phyloP scores from a whole-genome alignment of 2,888 invertebrate species.

The Hipparchia semele region DNA sequence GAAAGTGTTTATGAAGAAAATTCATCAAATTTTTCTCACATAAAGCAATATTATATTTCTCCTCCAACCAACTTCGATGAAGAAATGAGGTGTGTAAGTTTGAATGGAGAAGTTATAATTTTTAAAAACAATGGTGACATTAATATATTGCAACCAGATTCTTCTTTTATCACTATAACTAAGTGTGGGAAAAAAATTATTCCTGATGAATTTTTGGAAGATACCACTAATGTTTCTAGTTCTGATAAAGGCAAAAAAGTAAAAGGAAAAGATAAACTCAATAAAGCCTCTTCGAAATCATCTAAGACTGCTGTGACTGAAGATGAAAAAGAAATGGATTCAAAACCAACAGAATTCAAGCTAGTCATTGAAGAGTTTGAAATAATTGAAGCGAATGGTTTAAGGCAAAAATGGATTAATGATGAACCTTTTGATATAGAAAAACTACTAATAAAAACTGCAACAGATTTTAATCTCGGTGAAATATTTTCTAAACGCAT shows the following conservation, averaged over 20 bases:
- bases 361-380: constrained; percentile 67
- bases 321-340: constrained; percentile 42
- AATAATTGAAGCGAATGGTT: constrained; percentile 60
- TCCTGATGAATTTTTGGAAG: constrained; percentile 43
- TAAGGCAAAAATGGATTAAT: constrained; percentile 60
- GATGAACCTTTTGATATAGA: constrained; percentile 54
- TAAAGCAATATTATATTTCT: constrained; percentile 63
- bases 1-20: constrained; percentile 66
- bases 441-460: constrained; percentile 65
- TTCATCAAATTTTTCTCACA: constrained; percentile 61
- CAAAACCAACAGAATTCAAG: constrained; percentile 52
- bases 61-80: constrained; percentile 51
- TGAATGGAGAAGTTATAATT: constrained; percentile 71
- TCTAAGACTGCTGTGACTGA: constrained; percentile 49
- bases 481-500: constrained; percentile 72
- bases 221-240: constrained; percentile 47
- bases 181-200: constrained; percentile 56
- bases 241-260: constrained; percentile 60
- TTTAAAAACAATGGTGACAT: constrained; percentile 61
- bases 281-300: constrained; percentile 54
- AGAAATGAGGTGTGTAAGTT: constrained; percentile 68
- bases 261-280: constrained; percentile 53
- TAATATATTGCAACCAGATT: constrained; percentile 64
- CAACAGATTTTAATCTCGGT: constrained; percentile 69
- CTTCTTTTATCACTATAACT: constrained; percentile 60